Evolutionary conservation across 2,797 vertebrate genomes (phyloP).

Genomic region (Sebastes vulpes): DNA sequence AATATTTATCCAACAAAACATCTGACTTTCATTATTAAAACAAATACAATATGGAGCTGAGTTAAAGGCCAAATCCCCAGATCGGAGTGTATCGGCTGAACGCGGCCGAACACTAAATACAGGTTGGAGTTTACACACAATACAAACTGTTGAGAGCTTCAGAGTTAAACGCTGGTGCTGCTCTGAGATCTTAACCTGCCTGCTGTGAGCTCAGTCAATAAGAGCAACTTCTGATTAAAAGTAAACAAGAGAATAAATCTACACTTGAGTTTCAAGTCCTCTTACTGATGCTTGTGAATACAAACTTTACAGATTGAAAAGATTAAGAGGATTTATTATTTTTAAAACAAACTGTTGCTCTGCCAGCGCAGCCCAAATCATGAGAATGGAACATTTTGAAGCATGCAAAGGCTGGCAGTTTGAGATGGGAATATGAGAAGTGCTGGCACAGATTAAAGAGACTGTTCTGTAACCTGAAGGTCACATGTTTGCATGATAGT

Average conservation of each 20-base stretch:
- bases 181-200: neutral
- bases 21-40: constrained; percentile 43
- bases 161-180: neutral
- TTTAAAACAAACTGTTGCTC: neutral
- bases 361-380: neutral
- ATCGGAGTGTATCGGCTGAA: neutral
- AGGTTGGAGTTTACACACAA: constrained; percentile 57
- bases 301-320: neutral
- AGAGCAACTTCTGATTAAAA: constrained; percentile 44
- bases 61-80: constrained; percentile 45
- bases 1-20: constrained; percentile 35
- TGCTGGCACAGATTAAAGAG: neutral
- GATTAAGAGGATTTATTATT: neutral
- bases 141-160: constrained; percentile 10
- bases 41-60: constrained; percentile 24
- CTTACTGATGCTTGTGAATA: neutral
- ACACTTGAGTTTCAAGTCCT: neutral
- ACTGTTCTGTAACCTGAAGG: neutral
- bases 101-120: constrained; percentile 43
- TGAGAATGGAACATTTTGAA: neutral
- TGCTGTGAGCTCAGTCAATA: neutral
- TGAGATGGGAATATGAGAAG: neutral
- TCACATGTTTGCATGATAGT: neutral
- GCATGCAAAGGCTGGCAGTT: neutral
- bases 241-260: constrained; percentile 14